Conservation (phyloP, 2,113 vertebrate species). For the Puffinus mauretanicus region DNA sequence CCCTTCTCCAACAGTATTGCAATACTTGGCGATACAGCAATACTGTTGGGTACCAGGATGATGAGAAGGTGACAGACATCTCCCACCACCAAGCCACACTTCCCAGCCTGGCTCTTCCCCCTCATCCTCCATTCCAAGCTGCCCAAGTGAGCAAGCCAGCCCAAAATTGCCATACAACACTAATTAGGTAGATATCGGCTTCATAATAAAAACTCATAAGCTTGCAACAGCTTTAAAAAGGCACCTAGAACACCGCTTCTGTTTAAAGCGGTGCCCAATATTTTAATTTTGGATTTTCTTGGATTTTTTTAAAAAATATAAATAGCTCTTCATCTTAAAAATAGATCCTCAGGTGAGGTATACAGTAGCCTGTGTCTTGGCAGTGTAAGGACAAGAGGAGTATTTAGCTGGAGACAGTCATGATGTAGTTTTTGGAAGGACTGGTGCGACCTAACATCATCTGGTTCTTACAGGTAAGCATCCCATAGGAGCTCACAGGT, state of each 20-base stretch:
- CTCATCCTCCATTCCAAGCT: background rate
- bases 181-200: constrained; percentile 60
- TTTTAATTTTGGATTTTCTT: constrained; percentile 71
- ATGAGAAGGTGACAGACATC: background rate
- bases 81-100: background rate
- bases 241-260: constrained; percentile 65
- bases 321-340: constrained; percentile 82
- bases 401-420: constrained; percentile 83
- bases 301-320: constrained; percentile 77
- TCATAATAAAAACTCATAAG: constrained; percentile 44
- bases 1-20: background rate
- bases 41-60: background rate
- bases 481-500: constrained; percentile 51
- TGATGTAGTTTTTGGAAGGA: constrained; percentile 83
- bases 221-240: constrained; percentile 70
- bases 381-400: constrained; percentile 34
- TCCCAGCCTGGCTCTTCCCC: background rate
- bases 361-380: constrained; percentile 69
- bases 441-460: constrained; percentile 75
- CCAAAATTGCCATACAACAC: background rate
- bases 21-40: background rate
- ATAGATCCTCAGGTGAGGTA: constrained; percentile 78
- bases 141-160: background rate
- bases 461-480: constrained; percentile 82
- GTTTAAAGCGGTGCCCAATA: background rate